Conservation (phyloP, 2,888 invertebrate species). For the Agapostemon virescens region DNA sequence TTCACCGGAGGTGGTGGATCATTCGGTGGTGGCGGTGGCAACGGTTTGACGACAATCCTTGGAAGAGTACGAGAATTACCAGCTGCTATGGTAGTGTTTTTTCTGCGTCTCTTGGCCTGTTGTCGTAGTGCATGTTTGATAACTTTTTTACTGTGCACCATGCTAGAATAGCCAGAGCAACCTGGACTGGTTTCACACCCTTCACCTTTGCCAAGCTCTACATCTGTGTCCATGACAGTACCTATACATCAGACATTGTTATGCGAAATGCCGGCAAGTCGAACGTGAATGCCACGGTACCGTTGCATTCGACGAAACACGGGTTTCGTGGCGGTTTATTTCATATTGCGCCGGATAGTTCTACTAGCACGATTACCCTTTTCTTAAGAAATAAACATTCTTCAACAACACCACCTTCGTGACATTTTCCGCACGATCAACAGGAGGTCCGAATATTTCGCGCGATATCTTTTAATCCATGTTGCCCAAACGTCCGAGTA, state of each 20-base stretch:
- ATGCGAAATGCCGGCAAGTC: conserved; percentile 46
- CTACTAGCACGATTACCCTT: conserved; percentile 13
- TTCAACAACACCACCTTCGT: conserved; percentile 47
- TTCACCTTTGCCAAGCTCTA: conserved; percentile 74
- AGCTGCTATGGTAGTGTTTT: conserved; percentile 87
- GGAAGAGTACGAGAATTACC: conserved; percentile 86
- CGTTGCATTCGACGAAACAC: conserved; percentile 24
- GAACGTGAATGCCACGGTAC: conserved; percentile 42
- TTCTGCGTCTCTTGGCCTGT: conserved; percentile 89
- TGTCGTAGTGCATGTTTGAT: conserved; percentile 89
- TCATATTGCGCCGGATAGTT: conserved; percentile 41
- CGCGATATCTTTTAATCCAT: conserved; percentile 27
- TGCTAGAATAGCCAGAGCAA: conserved; percentile 76
- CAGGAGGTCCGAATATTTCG: conserved; percentile 22
- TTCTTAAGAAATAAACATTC: conserved; percentile 58
- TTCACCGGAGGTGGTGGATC: conserved; percentile 71
- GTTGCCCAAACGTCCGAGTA: not conserved
- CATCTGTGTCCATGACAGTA: conserved; percentile 75
- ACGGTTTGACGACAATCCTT: conserved; percentile 90
- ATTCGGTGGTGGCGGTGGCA: conserved; percentile 85
- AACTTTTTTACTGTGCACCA: conserved; percentile 84
- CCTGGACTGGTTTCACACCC: conserved; percentile 75
- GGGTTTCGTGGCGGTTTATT: conserved; percentile 28
- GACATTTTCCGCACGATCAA: conserved; percentile 48
- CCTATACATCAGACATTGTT: conserved; percentile 58